Evolutionary conservation across 2,888 invertebrate species (phyloP), one percentile per base, ranked within the genome.

Genomic region (Drosophila suboccidentalis): DNA sequence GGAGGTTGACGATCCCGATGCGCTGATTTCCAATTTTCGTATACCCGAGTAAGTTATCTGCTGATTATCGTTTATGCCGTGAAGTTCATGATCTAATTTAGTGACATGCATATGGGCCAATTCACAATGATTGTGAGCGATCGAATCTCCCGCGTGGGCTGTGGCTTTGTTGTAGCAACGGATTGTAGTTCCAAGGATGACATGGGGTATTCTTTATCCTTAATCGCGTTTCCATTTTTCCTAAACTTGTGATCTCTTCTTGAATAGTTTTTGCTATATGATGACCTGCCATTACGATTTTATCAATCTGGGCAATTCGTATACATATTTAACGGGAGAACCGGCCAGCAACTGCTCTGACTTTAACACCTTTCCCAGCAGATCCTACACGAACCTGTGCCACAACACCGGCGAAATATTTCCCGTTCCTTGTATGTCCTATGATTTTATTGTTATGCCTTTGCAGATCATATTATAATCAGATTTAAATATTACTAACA

Each of bases 81-180:
- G 22, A 2, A n/a, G 10, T 15, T 22, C 4, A 51, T n/a, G 26
- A 26, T 6, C 1, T 44, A 2, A 2, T n/a, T 41, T 32, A 55
- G 55, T 9, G 43, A 55, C 32, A 13, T n/a, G 17, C 13, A 2
- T 6, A 13, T 13, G 4, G 19, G n/a, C 1, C 19, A 6, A 3
- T 63, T 80, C 9, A 39, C 62, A 0, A 26, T 61, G 1, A 19
- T 80, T 0, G 13, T 51, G 4, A 78, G 22, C 39, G 80, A 80
- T 66, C 72, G 68, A 0, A 38, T 64, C 1, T 75, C 82, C 0
- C 82, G 82, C 3, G 72, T 81, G 17, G 80, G 80, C 4, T 80
- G 80, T 22, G 75, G 62, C 6, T 15, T 80, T 3, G 47, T 70
- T 3, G 4, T 39, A 1, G 82, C 60, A 8, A 46, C 32, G 1